Conservation (phyloP, 1,140 invertebrate genomes). For the Drosophila pseudoananassae region DNA sequence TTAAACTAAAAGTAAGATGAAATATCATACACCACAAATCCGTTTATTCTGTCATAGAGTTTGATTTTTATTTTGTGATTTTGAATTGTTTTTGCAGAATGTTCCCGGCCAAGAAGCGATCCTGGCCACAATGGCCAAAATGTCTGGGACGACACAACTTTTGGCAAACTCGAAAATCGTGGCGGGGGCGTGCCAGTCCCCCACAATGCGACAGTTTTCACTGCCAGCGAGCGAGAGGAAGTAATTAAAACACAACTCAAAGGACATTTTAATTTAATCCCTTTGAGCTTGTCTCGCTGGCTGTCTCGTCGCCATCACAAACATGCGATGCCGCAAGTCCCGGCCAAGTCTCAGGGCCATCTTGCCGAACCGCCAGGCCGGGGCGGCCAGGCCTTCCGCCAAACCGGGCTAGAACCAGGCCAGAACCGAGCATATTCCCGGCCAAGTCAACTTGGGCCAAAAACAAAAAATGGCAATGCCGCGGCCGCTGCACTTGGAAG, state of each 20-base stretch:
- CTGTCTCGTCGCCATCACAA: slow-evolving; percentile 79
- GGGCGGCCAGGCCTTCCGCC: not conserved
- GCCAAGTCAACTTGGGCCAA: slow-evolving; percentile 47
- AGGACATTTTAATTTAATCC: slow-evolving; percentile 82
- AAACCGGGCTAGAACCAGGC: not conserved
- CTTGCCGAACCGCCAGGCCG: not conserved
- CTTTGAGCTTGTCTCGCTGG: slow-evolving; percentile 80
- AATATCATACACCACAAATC: not conserved
- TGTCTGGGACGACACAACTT: slow-evolving; percentile 18
- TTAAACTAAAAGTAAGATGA: no score
- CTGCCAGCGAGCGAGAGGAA: slow-evolving; percentile 68
- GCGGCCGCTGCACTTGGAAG: slow-evolving; percentile 23
- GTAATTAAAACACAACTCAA: slow-evolving; percentile 82
- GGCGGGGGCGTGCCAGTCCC: not conserved
- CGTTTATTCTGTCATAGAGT: not conserved
- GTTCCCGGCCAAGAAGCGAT: not conserved
- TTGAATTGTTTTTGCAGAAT: not conserved
- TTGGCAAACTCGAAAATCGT: slow-evolving; percentile 42
- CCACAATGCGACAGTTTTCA: slow-evolving; percentile 48
- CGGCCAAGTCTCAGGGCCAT: slow-evolving; percentile 5
- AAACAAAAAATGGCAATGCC: not conserved
- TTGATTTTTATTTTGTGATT: not conserved
- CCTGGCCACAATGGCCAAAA: slow-evolving; percentile 4
- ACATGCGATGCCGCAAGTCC: slow-evolving; percentile 54
- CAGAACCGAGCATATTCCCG: not conserved